Evolutionary conservation across 2,797 vertebrate genomes (phyloP).

Genomic region (Sebastes taczanowskii): DNA sequence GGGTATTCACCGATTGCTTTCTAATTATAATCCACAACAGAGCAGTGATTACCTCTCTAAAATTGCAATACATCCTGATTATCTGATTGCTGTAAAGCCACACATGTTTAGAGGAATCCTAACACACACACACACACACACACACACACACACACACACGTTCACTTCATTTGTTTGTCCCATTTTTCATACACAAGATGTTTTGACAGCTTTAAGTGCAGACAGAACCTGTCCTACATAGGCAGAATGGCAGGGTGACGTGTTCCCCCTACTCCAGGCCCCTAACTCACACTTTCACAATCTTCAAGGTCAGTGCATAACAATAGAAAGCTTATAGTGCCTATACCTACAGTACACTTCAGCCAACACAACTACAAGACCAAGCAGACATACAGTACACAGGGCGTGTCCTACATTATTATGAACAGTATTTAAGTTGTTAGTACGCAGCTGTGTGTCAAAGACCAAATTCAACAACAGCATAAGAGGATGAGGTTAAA

Average conservation of each 20-base stretch:
- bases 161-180: conserved; percentile 17
- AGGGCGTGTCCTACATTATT: not conserved
- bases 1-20: not conserved
- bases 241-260: conserved; percentile 20
- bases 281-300: conserved; percentile 42
- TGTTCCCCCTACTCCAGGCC: conserved; percentile 36
- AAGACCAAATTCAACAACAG: not conserved
- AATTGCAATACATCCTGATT: not conserved
- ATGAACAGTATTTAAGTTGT: not conserved
- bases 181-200: conserved; percentile 31
- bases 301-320: conserved; percentile 60
- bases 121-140: conserved; percentile 17
- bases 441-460: not conserved
- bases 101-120: not conserved
- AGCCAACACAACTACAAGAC: conserved; percentile 2
- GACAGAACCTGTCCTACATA: conserved; percentile 45
- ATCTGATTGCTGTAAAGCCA: not conserved
- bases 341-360: not conserved
- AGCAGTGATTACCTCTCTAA: not conserved
- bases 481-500: too few species aligned
- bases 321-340: conserved; percentile 32
- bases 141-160: conserved; percentile 18
- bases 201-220: conserved; percentile 61
- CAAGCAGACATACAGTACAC: not conserved
- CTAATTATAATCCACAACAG: not conserved